Percentiles rank a stretch among this genome's conserved stretches.
phyloP scores from a whole-genome alignment of 2,113 vertebrate species.

The Zosterops hypoxanthus region DNA sequence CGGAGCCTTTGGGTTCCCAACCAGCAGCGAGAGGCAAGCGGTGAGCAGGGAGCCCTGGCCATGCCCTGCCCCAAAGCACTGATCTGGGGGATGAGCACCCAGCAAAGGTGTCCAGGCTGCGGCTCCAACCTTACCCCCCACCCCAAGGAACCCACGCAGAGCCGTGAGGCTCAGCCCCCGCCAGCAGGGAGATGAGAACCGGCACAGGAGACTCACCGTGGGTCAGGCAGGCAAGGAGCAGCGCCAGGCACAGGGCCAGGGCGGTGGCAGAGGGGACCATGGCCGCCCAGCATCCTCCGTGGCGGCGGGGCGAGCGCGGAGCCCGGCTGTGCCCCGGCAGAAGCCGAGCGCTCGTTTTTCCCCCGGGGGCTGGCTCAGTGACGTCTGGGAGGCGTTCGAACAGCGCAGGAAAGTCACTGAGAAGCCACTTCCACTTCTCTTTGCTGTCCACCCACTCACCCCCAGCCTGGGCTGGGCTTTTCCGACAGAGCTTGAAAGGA shows the following conservation, averaged over 20 bases:
- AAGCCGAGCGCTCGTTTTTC: not conserved
- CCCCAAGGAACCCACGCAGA: fast-evolving
- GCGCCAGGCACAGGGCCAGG: not conserved
- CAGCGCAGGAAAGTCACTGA: not conserved
- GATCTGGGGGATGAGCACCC: not conserved
- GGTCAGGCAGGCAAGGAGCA: not conserved
- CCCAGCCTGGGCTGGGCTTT: not conserved
- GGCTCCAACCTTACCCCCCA: fast-evolving
- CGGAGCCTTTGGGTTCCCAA: not conserved
- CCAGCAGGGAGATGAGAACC: fast-evolving
- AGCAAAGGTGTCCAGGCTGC: fast-evolving
- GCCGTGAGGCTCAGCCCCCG: fast-evolving
- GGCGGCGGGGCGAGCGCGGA: not conserved
- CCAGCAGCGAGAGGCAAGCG: fast-evolving
- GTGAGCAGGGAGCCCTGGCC: not conserved
- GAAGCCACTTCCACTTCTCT: slow-evolving; percentile 35
- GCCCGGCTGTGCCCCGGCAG: not conserved
- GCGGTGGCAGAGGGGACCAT: not conserved
- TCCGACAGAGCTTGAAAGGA: not conserved
- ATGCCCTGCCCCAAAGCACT: not conserved
- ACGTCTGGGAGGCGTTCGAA: slow-evolving; percentile 39
- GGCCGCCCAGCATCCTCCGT: not conserved
- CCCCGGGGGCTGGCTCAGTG: slow-evolving; percentile 44
- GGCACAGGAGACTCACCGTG: not conserved
- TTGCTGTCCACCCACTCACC: not conserved